A percentile compares a stretch with the other conserved stretches of the same genome.
phyloP scores from a whole-genome alignment of 2,797 vertebrate genomes.

The Amniataba percoides region DNA sequence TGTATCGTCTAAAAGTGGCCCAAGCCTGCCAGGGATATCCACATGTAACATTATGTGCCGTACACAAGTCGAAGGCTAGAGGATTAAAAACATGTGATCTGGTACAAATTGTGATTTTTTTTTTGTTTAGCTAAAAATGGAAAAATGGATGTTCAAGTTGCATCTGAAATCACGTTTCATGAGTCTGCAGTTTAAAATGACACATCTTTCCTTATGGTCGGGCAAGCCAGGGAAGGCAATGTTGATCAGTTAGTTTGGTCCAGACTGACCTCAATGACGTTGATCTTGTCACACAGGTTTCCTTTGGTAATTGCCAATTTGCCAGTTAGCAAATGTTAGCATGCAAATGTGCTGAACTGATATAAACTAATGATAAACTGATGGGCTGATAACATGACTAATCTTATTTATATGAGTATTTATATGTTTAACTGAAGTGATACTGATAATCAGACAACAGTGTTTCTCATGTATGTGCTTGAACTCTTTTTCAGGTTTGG shows the following conservation, averaged over 20 bases:
- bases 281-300: not conserved
- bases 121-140: not conserved
- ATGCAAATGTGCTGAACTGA: not conserved
- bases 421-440: not conserved
- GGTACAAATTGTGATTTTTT: not conserved
- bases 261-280: not conserved
- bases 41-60: slow-evolving; percentile 32
- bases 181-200: not conserved
- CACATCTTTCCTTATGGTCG: slow-evolving; percentile 9
- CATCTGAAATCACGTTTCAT: not conserved
- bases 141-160: no score
- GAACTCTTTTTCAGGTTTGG: not conserved
- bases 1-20: slow-evolving; percentile 64
- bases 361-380: not conserved
- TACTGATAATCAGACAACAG: not conserved
- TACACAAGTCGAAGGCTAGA: not conserved
- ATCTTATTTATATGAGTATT: not conserved
- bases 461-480: not conserved
- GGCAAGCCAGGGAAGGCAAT: not conserved
- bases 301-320: not conserved
- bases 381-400: not conserved
- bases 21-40: slow-evolving; percentile 38
- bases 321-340: not conserved
- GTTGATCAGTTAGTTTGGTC: not conserved
- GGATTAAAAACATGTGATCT: slow-evolving; percentile 16